A percentile compares a stretch with the other conserved stretches of the same genome.
These are phyloP conservation scores for Scaeva pyrastri DNA, from an alignment of 2,888 invertebrate species.

Conservation along the genomic window DNA sequence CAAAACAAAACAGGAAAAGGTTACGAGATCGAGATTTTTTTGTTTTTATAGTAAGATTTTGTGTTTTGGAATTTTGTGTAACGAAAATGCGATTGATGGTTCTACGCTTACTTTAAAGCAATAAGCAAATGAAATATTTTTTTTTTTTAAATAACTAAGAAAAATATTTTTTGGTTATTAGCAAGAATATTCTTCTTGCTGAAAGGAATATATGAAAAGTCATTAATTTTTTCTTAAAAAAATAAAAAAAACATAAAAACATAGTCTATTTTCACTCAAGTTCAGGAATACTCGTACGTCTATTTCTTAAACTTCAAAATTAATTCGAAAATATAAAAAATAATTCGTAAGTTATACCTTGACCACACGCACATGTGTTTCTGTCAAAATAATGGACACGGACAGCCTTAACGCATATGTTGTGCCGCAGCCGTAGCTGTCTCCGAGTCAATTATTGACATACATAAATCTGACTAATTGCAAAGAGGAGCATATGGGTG, in stretches of 20 bases:
- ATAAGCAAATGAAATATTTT: background rate
- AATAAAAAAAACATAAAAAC: background rate
- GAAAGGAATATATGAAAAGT: background rate
- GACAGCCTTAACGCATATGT: constrained; percentile 34
- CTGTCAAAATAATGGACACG: constrained; percentile 53
- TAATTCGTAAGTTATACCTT: background rate
- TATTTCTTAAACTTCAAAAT: constrained; percentile 7
- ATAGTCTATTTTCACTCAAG: constrained; percentile 28
- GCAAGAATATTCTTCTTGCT: background rate
- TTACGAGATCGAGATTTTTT: background rate
- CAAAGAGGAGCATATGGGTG: constrained; percentile 49
- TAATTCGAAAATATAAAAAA: background rate
- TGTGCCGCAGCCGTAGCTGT: background rate
- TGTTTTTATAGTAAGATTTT: background rate
- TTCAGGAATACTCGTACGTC: constrained; percentile 31
- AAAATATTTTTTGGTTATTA: background rate
- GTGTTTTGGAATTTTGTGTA: background rate
- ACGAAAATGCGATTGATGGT: background rate
- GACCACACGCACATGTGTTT: constrained; percentile 43
- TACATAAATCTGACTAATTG: constrained; percentile 73
- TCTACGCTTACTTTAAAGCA: background rate
- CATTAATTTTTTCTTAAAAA: background rate
- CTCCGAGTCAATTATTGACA: constrained; percentile 61
- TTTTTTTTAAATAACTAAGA: background rate
- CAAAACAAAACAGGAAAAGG: background rate